Base-by-base conservation (phyloP, 2,797 vertebrate species). In the Xenops minutus region DNA sequence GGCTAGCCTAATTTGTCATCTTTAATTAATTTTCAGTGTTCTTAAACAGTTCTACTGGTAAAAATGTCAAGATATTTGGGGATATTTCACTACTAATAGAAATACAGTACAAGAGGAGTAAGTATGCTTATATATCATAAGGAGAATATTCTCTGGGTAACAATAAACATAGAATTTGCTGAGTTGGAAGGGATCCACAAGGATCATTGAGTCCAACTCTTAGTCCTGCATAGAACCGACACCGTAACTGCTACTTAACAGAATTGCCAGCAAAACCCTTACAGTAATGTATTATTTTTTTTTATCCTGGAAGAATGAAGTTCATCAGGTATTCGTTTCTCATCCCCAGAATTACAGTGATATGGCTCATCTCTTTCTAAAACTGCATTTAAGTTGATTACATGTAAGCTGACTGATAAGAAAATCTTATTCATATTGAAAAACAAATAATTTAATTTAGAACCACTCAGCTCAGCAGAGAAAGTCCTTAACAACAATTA, bases 361-460 rank as follows among this genome's bases (percentile, higher is more conserved):
- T 39, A 79, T 22, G 48, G 92, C 88, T 96, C 62, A 82, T 62
- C 85, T 94, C 62, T 37, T 88, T 81, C 80, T 89, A 88, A 93
- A 95, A 84, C 85, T 92, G 58, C 72, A 73, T 87, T 91, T 85
- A 92, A 91, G 88, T 82, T 89, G 71, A 96, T 93, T 91, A 83
- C 68, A 73, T 67, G 79, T 86, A 96, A 90, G 44, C 51, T 79
- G 88, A 81, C 44, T 73, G 91, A 77, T 92, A 96, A 89, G 77
- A 93, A 92, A 91, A 94, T 78, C 58, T 93, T 94, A 75, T 23
- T 96, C 78, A 66, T 72, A 71, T 39, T 92, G 85, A 88, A 95
- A 95, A 95, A 19, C 61, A 93, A 95, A 85, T 77, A 5, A 83
- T 89, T 93, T 87, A 91, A 89, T 89, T 97, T 88, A 88, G 69